Percentiles rank a stretch among this genome's conserved stretches.
Conservation (phyloP, 2,113 vertebrate species). For the Meleagris gallopavo region DNA sequence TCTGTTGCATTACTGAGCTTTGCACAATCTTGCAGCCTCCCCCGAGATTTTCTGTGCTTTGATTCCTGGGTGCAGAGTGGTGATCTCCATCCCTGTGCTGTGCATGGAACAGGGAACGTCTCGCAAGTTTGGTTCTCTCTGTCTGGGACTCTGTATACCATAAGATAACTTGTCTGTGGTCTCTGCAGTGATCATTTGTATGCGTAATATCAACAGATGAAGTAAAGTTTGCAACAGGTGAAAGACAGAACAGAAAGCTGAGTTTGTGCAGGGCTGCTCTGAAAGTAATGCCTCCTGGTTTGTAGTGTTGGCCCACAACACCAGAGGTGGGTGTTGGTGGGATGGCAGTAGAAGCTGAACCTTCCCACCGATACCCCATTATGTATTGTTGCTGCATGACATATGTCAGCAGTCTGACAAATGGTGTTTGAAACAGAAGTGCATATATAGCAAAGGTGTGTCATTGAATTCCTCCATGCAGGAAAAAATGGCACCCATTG, state of each 20-base stretch:
- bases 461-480: too few relatives aligned
- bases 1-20: background rate
- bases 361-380: background rate
- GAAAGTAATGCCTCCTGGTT: background rate
- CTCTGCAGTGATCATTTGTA: background rate
- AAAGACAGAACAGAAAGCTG: background rate
- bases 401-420: background rate
- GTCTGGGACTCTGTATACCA: background rate
- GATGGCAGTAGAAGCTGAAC: background rate
- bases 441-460: too few relatives aligned
- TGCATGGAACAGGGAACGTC: constrained; percentile 33
- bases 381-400: background rate
- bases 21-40: background rate
- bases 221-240: background rate
- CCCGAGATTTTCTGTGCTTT: background rate
- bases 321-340: background rate
- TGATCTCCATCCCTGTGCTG: background rate
- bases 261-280: background rate
- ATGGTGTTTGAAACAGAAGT: too few relatives aligned
- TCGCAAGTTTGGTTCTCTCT: background rate
- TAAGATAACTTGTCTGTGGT: background rate
- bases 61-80: background rate
- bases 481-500: too few relatives aligned
- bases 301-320: background rate
- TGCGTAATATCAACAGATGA: background rate